Base-by-base conservation (phyloP, 2,888 invertebrate genomes). In the Stictocephala bisonia region DNA sequence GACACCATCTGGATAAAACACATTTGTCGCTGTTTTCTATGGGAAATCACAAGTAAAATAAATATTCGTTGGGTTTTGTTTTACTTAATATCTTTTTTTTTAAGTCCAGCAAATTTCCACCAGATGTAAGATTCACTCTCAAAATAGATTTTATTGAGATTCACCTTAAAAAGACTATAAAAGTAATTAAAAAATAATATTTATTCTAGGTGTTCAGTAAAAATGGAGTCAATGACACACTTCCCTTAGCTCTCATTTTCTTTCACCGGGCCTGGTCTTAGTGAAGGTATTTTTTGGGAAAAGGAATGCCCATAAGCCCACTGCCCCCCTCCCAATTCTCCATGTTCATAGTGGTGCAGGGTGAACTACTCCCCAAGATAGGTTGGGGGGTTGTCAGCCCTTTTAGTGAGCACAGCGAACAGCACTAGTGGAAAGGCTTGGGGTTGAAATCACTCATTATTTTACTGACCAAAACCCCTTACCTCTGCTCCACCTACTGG, bases 361-460 rank as follows among this genome's bases (percentile, higher is more conserved):
- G 84, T 91, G 50, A 89, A 90, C 79, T 91, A 90, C 80, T 87
- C 87, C 80, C 90, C 90, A 90, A 3, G 91, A 91, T 79, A 86
- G 92, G 66, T 85, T 92, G 58, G 92, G 92, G 92, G 92, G 3
- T 87, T 91, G 0, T 82, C 90, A 50, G 90, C 90, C 0, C 90
- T 91, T 80, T 83, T 92, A 0, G 89, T 89, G 44, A 88, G 91
- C 80, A 87, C 87, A 1, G 84, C 87, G 78, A 84, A 86, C 83
- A 80, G 78, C 13, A 90, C 90, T 77, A 82, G 90, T 13, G 79
- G 87, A 9, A 82, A 82, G 20, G 70, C 58, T n/a, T 31, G 70
- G n/a, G 73, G 73, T 3, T 15, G 13, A 3, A 51, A 70, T 13
- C 73, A 73, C 27, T 40, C 29, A 13, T 9, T 58, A 27, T 40